These are phyloP conservation scores for Zaprionus gabonicus DNA, from an alignment of 1,140 invertebrate genomes.

Conservation along the genomic window DNA sequence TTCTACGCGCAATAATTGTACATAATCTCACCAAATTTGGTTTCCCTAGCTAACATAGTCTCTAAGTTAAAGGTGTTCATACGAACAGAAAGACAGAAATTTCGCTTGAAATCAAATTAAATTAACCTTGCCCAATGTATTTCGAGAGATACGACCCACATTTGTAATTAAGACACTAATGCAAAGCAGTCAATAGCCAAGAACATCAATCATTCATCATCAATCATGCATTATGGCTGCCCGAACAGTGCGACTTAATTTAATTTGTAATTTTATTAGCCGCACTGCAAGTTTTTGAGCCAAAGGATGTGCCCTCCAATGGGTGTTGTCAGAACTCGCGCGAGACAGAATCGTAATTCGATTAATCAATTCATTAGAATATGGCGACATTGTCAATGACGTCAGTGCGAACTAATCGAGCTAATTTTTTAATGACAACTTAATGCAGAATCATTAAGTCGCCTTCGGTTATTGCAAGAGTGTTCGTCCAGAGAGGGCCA, in stretches of 20 bases:
- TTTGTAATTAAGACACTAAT: conserved; percentile 29
- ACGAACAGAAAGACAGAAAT: too few species aligned
- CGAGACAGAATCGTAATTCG: conserved; percentile 54
- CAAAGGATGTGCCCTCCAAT: conserved; percentile 25
- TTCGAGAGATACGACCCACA: conserved; percentile 4
- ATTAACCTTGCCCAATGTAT: background rate
- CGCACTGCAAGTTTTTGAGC: conserved; percentile 44
- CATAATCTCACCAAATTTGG: too few species aligned
- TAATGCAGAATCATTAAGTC: conserved; percentile 74
- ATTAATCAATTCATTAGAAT: conserved; percentile 79
- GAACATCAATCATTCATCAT: conserved; percentile 54
- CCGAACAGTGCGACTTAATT: conserved; percentile 40
- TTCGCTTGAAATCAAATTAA: too few species aligned
- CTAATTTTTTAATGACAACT: conserved; percentile 77
- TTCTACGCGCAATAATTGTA: too few species aligned
- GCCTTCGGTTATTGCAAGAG: conserved; percentile 31
- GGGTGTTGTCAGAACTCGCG: background rate
- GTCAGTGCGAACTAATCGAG: conserved; percentile 66
- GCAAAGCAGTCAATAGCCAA: conserved; percentile 11
- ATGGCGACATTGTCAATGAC: conserved; percentile 48
- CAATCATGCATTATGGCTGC: conserved; percentile 70
- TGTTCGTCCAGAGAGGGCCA: background rate
- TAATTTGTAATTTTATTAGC: conserved; percentile 76
- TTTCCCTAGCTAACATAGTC: too few species aligned
- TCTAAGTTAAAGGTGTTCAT: too few species aligned